Percentiles rank a stretch among this genome's conserved stretches.
These are phyloP conservation scores for Macrostomum lignano DNA, from an alignment of 1,140 invertebrate species.

Conservation along the genomic window DNA sequence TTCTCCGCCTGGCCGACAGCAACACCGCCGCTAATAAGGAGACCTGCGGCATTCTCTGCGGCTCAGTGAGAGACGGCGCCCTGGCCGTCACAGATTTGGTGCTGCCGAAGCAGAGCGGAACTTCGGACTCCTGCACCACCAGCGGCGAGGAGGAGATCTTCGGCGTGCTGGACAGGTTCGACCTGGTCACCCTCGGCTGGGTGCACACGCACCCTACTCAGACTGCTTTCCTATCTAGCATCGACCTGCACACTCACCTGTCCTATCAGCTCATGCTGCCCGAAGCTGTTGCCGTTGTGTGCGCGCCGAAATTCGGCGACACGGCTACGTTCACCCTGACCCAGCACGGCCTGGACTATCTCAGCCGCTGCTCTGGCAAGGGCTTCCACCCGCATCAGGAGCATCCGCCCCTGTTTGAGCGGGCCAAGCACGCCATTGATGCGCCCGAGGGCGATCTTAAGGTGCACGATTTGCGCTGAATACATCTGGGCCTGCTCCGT, in stretches of 20 bases:
- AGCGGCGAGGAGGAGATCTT: conserved; percentile 75
- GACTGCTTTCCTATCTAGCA: conserved; percentile 72
- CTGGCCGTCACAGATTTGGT: conserved; percentile 49
- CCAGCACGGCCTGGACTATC: conserved; percentile 54
- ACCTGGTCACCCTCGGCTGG: conserved; percentile 74
- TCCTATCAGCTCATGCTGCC: conserved; percentile 83
- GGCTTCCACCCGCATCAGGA: conserved; percentile 71
- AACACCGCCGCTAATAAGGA: conserved; percentile 59
- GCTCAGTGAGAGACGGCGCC: conserved; percentile 39
- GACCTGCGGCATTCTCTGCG: conserved; percentile 67
- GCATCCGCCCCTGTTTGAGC: conserved; percentile 30
- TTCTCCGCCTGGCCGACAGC: conserved; percentile 40
- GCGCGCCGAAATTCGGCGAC: conserved; percentile 71
- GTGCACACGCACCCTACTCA: conserved; percentile 86
- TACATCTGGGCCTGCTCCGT: no score
- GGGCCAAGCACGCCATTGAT: conserved; percentile 10
- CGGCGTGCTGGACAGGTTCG: conserved; percentile 56
- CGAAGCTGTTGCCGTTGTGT: conserved; percentile 80
- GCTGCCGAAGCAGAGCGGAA: conserved; percentile 64
- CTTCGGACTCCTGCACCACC: conserved; percentile 62
- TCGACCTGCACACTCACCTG: conserved; percentile 86
- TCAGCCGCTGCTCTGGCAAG: conserved; percentile 46
- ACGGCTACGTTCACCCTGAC: conserved; percentile 61
- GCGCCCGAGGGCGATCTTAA: neutral
- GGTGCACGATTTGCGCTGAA: neutral